Base-by-base conservation (phyloP, 2,888 invertebrate species). In the Acrocyrtus sp. region DNA sequence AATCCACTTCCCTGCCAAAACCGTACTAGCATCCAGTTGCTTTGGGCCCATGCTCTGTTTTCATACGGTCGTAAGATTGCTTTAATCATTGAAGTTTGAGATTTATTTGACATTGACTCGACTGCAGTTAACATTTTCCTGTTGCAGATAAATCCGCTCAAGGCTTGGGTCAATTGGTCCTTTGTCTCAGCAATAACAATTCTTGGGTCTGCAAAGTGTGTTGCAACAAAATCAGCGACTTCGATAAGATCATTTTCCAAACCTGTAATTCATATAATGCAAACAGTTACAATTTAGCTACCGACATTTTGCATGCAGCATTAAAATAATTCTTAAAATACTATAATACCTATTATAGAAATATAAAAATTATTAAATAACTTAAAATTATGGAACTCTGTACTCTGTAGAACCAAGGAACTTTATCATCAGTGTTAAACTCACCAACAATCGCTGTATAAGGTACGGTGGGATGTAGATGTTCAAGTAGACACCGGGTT, bases 1-100 rank as follows among this genome's bases (percentile, higher is more conserved):
- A 91, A 93, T 0, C 93, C 94, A 77, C 90, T 87, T 0, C 94
- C 94, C 82, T 93, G 90, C 94, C 94, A 94, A 82, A 94, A 91
- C 60, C 93, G 85, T 19, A 93, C 89, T 43, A 94, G 85, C 75
- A 94, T 89, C 92, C 93, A 94, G 85, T 94, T 94, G 57, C 91
- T 92, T 82, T 93, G 93, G 17, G 92, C 93, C 91, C 91, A 89
- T 1, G 92, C 91, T 39, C 93, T 87, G 83, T 92, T 92, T 84
- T 92, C 92, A 82, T 93, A 93, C 0, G 93, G 93, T 6, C 90
- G 88, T 24, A 94, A 84, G 70, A 94, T 84, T 67, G 91, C 89
- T 41, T 88, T 87, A 0, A 92, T 88, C 86, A 94, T 88, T 43
- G 85, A 85, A 81, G 87, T 83, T 81, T 89, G 90, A 74, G 90